phyloP scores from a whole-genome alignment of 2,797 vertebrate genomes.

The Pampus argenteus region DNA sequence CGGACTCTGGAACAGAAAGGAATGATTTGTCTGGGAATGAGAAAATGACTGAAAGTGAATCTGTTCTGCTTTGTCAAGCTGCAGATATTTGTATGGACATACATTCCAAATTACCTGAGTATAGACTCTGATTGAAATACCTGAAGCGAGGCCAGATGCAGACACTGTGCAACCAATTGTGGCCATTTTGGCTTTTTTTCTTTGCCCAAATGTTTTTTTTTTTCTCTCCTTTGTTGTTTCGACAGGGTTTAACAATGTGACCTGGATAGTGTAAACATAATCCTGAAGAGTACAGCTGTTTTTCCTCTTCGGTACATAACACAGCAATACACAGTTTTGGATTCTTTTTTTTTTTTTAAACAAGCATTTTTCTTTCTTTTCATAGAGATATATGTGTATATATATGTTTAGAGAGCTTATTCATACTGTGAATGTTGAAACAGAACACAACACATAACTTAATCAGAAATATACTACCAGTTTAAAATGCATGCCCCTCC shows the following conservation, averaged over 20 bases:
- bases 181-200: conserved; percentile 66
- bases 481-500: conserved; percentile 79
- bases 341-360: conserved; percentile 86
- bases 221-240: conserved; percentile 60
- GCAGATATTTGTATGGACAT: conserved; percentile 84
- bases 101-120: conserved; percentile 98
- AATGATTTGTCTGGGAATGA: conserved; percentile 77
- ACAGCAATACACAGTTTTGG: conserved; percentile 90
- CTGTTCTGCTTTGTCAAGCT: conserved; percentile 85
- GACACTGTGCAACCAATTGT: conserved; percentile 88
- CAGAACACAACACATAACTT: conserved; percentile 91
- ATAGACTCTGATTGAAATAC: conserved; percentile 94
- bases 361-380: conserved; percentile 85
- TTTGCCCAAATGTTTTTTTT: conserved; percentile 64
- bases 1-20: conserved; percentile 81
- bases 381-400: conserved; percentile 66
- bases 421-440: conserved; percentile 93
- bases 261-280: conserved; percentile 93
- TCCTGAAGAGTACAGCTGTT: conserved; percentile 89
- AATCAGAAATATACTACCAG: conserved; percentile 89
- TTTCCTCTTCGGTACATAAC: conserved; percentile 87
- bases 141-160: conserved; percentile 91
- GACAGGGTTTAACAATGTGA: conserved; percentile 85
- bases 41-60: conserved; percentile 78
- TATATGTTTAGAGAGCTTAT: conserved; percentile 88